phyloP scores from a whole-genome alignment of 2,888 invertebrate species.

The Bombylius major region DNA sequence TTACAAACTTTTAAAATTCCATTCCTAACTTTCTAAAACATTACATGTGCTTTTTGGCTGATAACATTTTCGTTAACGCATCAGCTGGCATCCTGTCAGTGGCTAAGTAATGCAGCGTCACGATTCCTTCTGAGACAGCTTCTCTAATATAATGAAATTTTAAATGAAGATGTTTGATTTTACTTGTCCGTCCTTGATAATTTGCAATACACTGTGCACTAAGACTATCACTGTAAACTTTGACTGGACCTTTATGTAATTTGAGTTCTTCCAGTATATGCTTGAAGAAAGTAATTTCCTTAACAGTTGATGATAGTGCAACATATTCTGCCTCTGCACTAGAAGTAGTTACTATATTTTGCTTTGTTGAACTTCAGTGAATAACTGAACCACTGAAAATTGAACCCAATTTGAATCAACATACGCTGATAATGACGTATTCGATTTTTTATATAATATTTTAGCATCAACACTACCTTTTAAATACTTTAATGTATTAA shows the following conservation, averaged over 20 bases:
- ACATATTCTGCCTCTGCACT: constrained; percentile 15
- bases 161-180: not conserved
- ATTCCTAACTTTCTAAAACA: constrained; percentile 1
- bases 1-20: too few species aligned
- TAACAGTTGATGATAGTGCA: not conserved
- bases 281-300: not conserved
- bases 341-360: constrained; percentile 11
- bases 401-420: not conserved
- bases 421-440: not conserved
- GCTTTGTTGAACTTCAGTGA: not conserved
- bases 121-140: not conserved
- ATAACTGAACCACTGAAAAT: too few species aligned
- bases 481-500: constrained; percentile 1
- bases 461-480: constrained; percentile 1
- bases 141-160: not conserved
- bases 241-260: not conserved
- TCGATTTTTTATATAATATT: constrained; percentile 1
- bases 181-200: not conserved
- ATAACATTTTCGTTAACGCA: constrained; percentile 2
- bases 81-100: constrained; percentile 1
- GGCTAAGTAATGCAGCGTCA: not conserved
- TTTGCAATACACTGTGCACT: not conserved
- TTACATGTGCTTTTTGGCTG: not conserved
- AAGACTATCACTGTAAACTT: not conserved
- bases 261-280: not conserved